These are phyloP conservation scores for Protodeltote pygarga DNA, from an alignment of 2,888 invertebrate genomes.

Conservation along the genomic window DNA sequence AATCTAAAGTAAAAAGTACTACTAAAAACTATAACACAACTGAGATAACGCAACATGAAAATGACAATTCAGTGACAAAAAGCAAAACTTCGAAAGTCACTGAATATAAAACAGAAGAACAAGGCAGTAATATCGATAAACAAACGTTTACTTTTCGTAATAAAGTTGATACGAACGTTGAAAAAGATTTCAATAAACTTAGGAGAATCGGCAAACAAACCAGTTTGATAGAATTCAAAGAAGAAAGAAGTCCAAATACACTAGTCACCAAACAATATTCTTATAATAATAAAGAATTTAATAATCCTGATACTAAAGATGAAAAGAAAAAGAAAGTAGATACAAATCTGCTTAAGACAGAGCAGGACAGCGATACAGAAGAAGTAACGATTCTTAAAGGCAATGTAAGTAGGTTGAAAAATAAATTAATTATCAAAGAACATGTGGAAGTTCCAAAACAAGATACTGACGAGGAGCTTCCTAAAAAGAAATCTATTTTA, in stretches of 20 bases:
- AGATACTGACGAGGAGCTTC: conserved; percentile 51
- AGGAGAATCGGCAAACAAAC: conserved; percentile 28
- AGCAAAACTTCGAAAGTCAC: conserved; percentile 10
- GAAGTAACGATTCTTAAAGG: conserved; percentile 61
- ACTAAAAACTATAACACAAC: conserved; percentile 12
- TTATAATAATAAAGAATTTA: conserved; percentile 1
- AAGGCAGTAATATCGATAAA: conserved; percentile 23
- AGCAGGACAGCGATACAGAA: conserved; percentile 37
- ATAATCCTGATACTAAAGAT: neutral
- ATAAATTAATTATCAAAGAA: conserved; percentile 44
- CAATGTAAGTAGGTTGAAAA: conserved; percentile 66
- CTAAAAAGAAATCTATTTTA: conserved; percentile 64
- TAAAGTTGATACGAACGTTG: conserved; percentile 23
- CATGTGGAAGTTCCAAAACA: conserved; percentile 40
- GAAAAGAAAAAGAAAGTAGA: conserved; percentile 15
- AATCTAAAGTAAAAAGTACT: neutral
- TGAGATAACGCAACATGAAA: conserved; percentile 12
- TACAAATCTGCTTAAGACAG: conserved; percentile 10
- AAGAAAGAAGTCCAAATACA: neutral
- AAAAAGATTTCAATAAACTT: conserved; percentile 1
- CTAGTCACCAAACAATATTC: neutral
- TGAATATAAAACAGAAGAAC: conserved; percentile 17
- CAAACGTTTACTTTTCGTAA: conserved; percentile 21
- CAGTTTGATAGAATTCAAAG: conserved; percentile 6
- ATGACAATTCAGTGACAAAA: conserved; percentile 2